Conservation (phyloP, 2,888 invertebrate genomes). For the Furcula furcula region DNA sequence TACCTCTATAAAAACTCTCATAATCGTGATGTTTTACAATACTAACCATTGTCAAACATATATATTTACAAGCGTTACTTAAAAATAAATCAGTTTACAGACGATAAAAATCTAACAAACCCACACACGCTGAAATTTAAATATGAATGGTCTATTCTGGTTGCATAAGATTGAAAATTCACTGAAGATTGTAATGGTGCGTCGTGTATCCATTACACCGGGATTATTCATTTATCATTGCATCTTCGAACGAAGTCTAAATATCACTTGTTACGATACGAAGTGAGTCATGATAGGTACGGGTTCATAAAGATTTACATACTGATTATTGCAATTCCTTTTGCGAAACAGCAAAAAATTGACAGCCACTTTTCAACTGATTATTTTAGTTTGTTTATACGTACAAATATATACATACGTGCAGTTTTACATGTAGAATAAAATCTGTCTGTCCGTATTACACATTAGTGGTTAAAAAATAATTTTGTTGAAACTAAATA, state of each 20-base stretch:
- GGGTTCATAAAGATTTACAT: conserved; percentile 22
- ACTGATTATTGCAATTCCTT: conserved; percentile 24
- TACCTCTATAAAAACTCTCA: too few relatives aligned
- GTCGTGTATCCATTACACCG: conserved; percentile 10
- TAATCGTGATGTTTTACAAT: too few relatives aligned
- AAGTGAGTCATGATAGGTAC: conserved; percentile 26
- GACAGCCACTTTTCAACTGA: conserved; percentile 31
- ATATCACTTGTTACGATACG: conserved; percentile 22
- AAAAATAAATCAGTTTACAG: too few relatives aligned
- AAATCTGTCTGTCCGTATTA: too few relatives aligned
- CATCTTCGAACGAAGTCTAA: conserved; percentile 29
- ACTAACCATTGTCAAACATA: too few relatives aligned
- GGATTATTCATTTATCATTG: conserved; percentile 25
- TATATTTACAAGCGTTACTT: too few relatives aligned
- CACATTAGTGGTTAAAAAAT: too few relatives aligned
- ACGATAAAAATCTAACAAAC: not conserved
- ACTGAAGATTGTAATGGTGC: conserved; percentile 5
- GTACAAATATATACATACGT: too few relatives aligned
- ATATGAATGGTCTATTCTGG: not conserved
- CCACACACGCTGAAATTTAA: not conserved
- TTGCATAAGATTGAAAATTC: conserved; percentile 7
- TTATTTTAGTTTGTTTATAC: conserved; percentile 20
- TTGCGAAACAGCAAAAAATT: conserved; percentile 24
- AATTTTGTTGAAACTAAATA: too few relatives aligned
- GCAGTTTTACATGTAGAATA: too few relatives aligned